Percentiles rank a stretch among this genome's conserved stretches.
Evolutionary conservation across 2,113 vertebrate species (phyloP).

Genomic region (Macroglossus sobrinus): DNA sequence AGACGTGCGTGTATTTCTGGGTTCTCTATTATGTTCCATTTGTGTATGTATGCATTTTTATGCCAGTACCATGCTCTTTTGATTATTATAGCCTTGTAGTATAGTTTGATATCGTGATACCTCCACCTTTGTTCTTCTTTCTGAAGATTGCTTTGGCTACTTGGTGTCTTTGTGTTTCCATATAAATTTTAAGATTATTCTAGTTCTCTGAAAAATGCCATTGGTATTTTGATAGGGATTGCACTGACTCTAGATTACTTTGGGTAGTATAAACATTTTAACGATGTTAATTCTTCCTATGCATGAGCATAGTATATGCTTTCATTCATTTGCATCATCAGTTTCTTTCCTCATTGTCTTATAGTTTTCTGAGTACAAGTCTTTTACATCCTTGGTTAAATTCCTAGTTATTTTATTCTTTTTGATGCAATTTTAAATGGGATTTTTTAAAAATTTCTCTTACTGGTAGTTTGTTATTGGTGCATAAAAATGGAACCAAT

Average conservation of each 20-base stretch:
- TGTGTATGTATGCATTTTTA: background rate
- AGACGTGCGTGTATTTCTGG: background rate
- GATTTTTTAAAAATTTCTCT: background rate
- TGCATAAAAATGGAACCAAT: background rate
- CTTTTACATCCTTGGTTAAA: background rate
- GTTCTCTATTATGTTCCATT: background rate
- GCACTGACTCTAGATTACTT: background rate
- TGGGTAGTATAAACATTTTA: no score
- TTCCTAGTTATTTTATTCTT: background rate
- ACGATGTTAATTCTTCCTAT: background rate
- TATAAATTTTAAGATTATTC: background rate
- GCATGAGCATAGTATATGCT: background rate
- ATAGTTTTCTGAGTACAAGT: background rate
- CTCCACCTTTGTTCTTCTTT: background rate
- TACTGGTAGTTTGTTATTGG: background rate
- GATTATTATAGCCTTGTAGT: background rate
- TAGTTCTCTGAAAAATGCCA: background rate
- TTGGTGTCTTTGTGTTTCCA: background rate
- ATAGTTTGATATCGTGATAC: background rate
- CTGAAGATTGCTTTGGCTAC: background rate
- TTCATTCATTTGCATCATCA: background rate
- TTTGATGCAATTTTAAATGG: background rate
- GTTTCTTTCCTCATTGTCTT: background rate
- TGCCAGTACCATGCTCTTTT: background rate
- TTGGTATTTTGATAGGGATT: background rate